Evolutionary conservation across 1,140 invertebrate species (phyloP).

Genomic region (Pogonomyrmex californicus): DNA sequence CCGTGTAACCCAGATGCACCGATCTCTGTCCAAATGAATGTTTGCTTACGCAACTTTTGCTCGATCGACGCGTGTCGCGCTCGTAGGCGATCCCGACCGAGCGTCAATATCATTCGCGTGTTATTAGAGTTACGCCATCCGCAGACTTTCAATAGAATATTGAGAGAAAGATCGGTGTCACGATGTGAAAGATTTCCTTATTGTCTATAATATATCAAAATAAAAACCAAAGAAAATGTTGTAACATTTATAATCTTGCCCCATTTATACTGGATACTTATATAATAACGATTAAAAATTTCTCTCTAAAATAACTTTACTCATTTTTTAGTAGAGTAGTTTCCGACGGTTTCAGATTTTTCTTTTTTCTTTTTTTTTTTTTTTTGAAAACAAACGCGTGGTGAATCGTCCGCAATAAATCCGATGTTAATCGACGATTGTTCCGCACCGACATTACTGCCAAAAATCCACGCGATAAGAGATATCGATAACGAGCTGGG

Average conservation of each 20-base stretch:
- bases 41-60: conserved; percentile 34
- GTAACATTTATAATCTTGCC: background rate
- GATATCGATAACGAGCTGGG: conserved; percentile 48
- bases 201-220: background rate
- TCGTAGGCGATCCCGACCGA: conserved; percentile 22
- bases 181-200: background rate
- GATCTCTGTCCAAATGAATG: conserved; percentile 40
- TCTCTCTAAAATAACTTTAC: background rate
- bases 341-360: background rate
- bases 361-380: background rate
- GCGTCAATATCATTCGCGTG: conserved; percentile 18
- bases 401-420: background rate
- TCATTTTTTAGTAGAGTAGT: background rate
- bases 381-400: background rate
- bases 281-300: background rate
- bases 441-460: background rate
- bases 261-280: background rate
- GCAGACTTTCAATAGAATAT: background rate
- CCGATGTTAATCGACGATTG: conserved; percentile 26
- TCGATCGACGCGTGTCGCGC: conserved; percentile 48
- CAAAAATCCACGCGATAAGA: conserved; percentile 52
- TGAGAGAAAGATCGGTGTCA: background rate
- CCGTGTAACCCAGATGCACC: conserved; percentile 51
- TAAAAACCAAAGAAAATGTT: background rate
- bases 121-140: conserved; percentile 37